Percentiles rank a stretch among this genome's conserved stretches.
Evolutionary conservation across 2,113 vertebrate species (phyloP).

Genomic region (Pomatostomus ruficeps): DNA sequence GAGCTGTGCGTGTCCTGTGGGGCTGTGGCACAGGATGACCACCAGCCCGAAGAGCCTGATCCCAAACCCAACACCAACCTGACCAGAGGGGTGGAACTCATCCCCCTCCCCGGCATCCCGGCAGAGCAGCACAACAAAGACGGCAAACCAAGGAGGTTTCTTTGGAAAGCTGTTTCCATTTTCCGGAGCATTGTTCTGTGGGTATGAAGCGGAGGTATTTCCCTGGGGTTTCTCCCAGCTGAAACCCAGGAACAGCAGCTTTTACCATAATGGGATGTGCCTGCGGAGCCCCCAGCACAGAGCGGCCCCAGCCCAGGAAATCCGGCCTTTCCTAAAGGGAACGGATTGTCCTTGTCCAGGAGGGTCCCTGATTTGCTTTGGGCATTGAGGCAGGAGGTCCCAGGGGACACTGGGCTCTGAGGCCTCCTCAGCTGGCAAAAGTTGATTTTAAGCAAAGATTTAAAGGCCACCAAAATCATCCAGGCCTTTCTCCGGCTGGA

Average conservation of each 20-base stretch:
- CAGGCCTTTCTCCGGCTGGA: accelerated
- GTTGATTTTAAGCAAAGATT: not conserved
- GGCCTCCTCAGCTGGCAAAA: not conserved
- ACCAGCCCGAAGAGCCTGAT: not conserved
- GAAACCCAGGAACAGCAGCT: not conserved
- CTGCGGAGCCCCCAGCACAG: not conserved
- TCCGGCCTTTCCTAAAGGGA: accelerated
- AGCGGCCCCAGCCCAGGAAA: not conserved
- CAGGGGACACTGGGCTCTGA: not conserved
- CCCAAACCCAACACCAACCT: not conserved
- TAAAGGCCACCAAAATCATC: not conserved
- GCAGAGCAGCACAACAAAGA: not conserved
- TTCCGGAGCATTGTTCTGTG: not conserved
- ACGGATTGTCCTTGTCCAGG: not conserved
- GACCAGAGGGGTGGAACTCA: not conserved
- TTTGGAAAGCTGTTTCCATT: constrained; percentile 36
- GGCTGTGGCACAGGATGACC: not conserved
- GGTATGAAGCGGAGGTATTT: not conserved
- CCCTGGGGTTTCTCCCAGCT: constrained; percentile 15
- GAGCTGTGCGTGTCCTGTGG: accelerated
- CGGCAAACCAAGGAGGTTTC: not conserved
- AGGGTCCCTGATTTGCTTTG: not conserved
- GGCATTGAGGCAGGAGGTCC: not conserved
- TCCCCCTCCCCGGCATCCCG: accelerated
- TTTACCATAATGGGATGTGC: constrained; percentile 49